Evolutionary conservation across 37 sponge, comb jelly and placozoan genomes (phyloP), one percentile per base, ranked within the genome.

Genomic region (Mnemiopsis leidyi): DNA sequence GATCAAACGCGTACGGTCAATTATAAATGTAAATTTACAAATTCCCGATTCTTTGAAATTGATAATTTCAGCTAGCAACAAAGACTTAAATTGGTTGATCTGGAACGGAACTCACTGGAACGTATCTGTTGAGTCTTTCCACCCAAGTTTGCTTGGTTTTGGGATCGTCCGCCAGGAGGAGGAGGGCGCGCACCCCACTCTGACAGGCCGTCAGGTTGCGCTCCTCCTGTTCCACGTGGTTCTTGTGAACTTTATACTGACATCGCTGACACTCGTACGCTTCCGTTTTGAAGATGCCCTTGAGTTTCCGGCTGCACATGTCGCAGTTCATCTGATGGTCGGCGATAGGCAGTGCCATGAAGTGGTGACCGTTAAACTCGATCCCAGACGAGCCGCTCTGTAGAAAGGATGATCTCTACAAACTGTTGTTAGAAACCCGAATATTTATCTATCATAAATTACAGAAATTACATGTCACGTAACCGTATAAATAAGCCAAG

Each of bases 211-310:
- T 34, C 33, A 82, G 82, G 38, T 31, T 82, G 31, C 82, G 23
- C 82, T 82, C 82, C 38, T 82, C 82, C 23, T 82, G 82, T 23
- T 82, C 82, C 5, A 82, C 82, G 38, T 82, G 82, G 36, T 31
- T 34, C 38, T 82, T 82, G 82, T 82, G 82, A 13, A 82, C 82
- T 23, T 82, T 82, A 37, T 36, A 36, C 36, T 82, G 82, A 34
- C 82, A 82, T 7, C 82, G 33, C 38, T 82, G 82, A 82, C 82
- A 82, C 82, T 82, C 82, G 82, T 82, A 82, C 0, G 82, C 82
- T 82, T 82, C 82, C 7, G 82, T 82, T 31, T 82, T 82, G 36
- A 82, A 34, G 82, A 82, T 5, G 38, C 37, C 38, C 38, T 82
- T 82, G 37, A 82, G 82, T 23, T 34, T 31, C 23, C 38, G 3